phyloP scores from a whole-genome alignment of 2,888 invertebrate genomes.

The Leistus spinibarbis region DNA sequence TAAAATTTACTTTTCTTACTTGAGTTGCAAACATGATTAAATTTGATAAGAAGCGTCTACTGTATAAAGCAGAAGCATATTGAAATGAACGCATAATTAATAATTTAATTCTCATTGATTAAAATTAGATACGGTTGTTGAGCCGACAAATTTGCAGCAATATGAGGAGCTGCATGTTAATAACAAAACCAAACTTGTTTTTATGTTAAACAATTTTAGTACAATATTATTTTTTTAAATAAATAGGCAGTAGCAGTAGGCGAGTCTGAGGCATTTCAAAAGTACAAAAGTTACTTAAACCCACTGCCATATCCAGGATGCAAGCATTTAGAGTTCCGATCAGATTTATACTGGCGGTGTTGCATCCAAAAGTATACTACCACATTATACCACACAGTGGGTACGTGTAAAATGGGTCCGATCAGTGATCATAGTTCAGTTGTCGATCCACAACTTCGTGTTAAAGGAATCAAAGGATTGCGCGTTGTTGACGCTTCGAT shows the following conservation, averaged over 20 bases:
- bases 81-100: no score
- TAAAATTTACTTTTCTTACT: no score
- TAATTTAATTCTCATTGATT: no score
- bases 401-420: constrained; percentile 62
- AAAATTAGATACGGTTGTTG: no score
- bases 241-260: constrained; percentile 63
- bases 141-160: no score
- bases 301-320: constrained; percentile 72
- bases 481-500: constrained; percentile 66
- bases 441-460: constrained; percentile 58
- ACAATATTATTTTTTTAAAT: background rate
- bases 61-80: no score
- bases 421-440: constrained; percentile 55
- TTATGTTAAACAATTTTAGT: no score
- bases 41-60: no score
- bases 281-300: constrained; percentile 61
- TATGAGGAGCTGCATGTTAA: no score
- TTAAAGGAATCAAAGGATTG: constrained; percentile 60
- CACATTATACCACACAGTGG: constrained; percentile 72
- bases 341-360: constrained; percentile 77
- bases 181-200: no score
- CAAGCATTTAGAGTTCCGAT: constrained; percentile 63
- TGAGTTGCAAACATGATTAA: no score
- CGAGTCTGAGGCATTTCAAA: constrained; percentile 61
- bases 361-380: constrained; percentile 72